These are phyloP conservation scores for Thymelicus lineola DNA, from an alignment of 2,888 invertebrate genomes.

Conservation along the genomic window DNA sequence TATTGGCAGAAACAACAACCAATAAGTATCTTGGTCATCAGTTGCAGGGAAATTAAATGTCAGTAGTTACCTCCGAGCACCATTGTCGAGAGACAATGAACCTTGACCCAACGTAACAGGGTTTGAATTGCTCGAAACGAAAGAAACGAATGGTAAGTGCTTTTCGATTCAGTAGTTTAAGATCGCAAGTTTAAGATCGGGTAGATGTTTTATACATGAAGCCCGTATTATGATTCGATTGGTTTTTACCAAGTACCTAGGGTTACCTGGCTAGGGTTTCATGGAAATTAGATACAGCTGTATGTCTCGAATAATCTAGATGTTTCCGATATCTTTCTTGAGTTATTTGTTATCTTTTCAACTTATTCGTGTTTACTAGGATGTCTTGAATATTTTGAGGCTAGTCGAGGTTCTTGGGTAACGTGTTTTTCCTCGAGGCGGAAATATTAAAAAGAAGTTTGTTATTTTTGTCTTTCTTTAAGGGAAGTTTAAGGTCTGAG, in stretches of 20 bases:
- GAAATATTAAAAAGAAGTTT: too few relatives aligned
- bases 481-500: too few relatives aligned
- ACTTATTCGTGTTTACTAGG: too few relatives aligned
- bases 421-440: too few relatives aligned
- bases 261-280: slow-evolving; percentile 20
- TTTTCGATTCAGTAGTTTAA: slow-evolving; percentile 33
- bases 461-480: too few relatives aligned
- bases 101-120: neutral
- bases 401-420: too few relatives aligned
- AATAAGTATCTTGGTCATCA: slow-evolving; percentile 52
- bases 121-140: slow-evolving; percentile 1
- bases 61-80: neutral
- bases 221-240: slow-evolving; percentile 23
- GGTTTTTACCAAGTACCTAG: slow-evolving; percentile 26
- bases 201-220: slow-evolving; percentile 23
- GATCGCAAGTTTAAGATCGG: slow-evolving; percentile 26
- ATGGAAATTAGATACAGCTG: slow-evolving; percentile 18
- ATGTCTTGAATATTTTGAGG: too few relatives aligned
- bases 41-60: slow-evolving; percentile 52
- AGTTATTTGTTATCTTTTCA: too few relatives aligned
- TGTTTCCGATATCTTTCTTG: neutral
- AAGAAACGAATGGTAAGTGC: slow-evolving; percentile 13
- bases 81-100: neutral
- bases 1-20: slow-evolving; percentile 14
- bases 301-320: slow-evolving; percentile 1